Evolutionary conservation across 2,888 invertebrate genomes (phyloP).

Genomic region (Ectemnius lituratus): DNA sequence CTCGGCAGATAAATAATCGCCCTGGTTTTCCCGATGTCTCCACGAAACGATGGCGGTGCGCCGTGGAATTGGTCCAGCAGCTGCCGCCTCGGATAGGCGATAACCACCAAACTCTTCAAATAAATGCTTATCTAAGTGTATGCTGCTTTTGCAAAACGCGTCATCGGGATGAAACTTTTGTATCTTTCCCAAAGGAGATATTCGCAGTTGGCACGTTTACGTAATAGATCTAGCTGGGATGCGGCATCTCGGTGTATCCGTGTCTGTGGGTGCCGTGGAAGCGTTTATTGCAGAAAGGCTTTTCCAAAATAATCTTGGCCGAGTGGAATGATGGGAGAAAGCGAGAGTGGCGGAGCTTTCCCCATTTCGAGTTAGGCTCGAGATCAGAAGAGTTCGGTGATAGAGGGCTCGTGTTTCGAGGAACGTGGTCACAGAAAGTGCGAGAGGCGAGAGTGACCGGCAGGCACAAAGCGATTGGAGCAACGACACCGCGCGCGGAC

Average conservation of each 20-base stretch:
- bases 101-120: constrained; percentile 8
- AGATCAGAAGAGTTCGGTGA: too few species aligned
- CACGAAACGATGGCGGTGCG: neutral
- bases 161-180: constrained; percentile 20
- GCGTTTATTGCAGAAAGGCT: too few species aligned
- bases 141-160: neutral
- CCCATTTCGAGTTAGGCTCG: too few species aligned
- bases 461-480: neutral
- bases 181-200: neutral
- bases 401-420: too few species aligned
- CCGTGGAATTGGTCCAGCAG: neutral
- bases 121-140: constrained; percentile 8
- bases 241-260: too few species aligned
- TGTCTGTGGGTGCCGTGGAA: too few species aligned
- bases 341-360: too few species aligned
- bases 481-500: constrained; percentile 10
- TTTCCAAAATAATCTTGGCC: too few species aligned
- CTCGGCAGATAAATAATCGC: constrained; percentile 3
- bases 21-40: neutral
- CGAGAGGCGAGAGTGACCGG: neutral
- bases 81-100: too few species aligned
- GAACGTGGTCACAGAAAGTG: neutral
- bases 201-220: too few species aligned
- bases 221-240: too few species aligned
- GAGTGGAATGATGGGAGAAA: too few species aligned